phyloP scores from a whole-genome alignment of 2,888 invertebrate species.

The Exocentrus adspersus region DNA sequence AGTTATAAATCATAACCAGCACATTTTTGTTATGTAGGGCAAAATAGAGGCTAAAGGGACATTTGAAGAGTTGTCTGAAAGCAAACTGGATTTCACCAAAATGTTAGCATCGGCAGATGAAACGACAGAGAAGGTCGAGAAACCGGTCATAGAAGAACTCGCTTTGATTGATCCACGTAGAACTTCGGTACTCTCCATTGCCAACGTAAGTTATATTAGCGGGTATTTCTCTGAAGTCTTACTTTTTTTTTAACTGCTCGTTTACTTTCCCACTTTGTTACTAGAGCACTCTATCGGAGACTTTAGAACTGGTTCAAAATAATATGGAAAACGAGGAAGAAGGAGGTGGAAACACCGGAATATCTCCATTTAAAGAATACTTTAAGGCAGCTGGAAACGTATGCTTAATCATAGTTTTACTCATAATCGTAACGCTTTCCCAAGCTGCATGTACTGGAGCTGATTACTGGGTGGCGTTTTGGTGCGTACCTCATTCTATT shows the following conservation, averaged over 20 bases:
- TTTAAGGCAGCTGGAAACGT: constrained; percentile 49
- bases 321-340: constrained; percentile 44
- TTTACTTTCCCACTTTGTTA: background rate
- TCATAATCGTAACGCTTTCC: constrained; percentile 46
- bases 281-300: constrained; percentile 17
- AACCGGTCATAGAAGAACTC: constrained; percentile 12
- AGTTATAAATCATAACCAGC: background rate
- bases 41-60: constrained; percentile 45
- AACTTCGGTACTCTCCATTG: constrained; percentile 13
- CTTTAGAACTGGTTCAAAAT: constrained; percentile 20
- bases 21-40: constrained; percentile 33
- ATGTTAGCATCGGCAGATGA: constrained; percentile 38
- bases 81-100: constrained; percentile 43
- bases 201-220: constrained; percentile 13
- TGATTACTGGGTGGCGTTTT: constrained; percentile 57
- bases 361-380: constrained; percentile 51
- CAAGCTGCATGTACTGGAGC: constrained; percentile 53
- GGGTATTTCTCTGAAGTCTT: too few relatives aligned
- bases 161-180: constrained; percentile 4
- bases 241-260: too few relatives aligned
- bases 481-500: constrained; percentile 44
- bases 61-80: constrained; percentile 42
- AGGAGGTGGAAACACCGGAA: constrained; percentile 28
- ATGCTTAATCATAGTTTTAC: constrained; percentile 43
- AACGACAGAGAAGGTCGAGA: constrained; percentile 23